Base-by-base conservation (phyloP, 2,888 invertebrate genomes). In the Erebia palarica region DNA sequence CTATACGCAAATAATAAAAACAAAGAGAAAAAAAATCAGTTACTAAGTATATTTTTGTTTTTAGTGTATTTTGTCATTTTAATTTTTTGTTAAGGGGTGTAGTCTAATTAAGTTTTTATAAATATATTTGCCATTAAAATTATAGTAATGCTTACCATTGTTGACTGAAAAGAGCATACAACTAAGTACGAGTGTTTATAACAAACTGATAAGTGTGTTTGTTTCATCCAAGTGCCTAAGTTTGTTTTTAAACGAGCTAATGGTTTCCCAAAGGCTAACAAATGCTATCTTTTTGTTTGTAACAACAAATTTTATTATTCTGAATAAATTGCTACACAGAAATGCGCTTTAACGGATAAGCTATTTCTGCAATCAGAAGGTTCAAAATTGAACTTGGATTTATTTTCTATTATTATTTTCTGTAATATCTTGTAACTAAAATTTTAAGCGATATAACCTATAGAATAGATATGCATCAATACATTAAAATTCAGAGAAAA, bases 211-310 rank as follows among this genome's bases (percentile, higher is more conserved):
- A 36, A 36, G 36, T 36, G 27, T 27, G 36, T 36, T 36, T 36
- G 36, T 36, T 36, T 36, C 36, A 36, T 36, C 36, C 36, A 36
- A 36, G 36, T 7, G n/a, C n/a, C n/a, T n/a, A 36, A 36, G 60
- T 59, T 70, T 65, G 59, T 65, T 65, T 59, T 27, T 51, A 49
- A 51, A 44, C 18, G 14, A 44, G n/a, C 36, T 65, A 58, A 58
- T 70, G 65, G 42, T 64, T 18, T 53, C 21, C 57, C 42, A 65
- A 65, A 60, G 65, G 69, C 59, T 65, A 60, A 64, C 27, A 57
- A n/a, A 64, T 69, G 69, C 49, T 69, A 69, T 69, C 69, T 36
- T 18, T 36, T 36, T 36, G 36, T 16, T 44, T 18, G 18, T 47
- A 16, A 18, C 44, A 60, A 14, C 3, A 16, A 42, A 9, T n/a